Evolutionary conservation across 1,140 invertebrate species (phyloP).

Genomic region (Neoseiulus cucumeris): DNA sequence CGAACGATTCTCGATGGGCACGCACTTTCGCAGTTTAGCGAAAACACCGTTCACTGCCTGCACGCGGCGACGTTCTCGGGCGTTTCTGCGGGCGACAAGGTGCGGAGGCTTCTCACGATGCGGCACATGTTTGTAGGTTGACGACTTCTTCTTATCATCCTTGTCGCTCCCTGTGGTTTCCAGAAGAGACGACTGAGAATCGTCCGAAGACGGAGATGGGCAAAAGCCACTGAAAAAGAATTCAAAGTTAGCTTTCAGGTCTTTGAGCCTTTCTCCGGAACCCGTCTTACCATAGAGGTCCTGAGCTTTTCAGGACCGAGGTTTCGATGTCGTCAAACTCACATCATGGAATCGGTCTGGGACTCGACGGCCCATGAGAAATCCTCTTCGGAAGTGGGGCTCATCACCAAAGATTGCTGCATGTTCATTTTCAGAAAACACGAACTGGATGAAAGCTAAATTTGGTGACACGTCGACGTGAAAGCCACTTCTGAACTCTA

Average conservation of each 20-base stretch:
- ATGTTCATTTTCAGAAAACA: background rate
- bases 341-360: background rate
- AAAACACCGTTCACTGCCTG: conserved; percentile 37
- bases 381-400: background rate
- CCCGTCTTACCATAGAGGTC: no score
- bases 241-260: no score
- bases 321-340: no score
- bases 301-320: no score
- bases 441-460: background rate
- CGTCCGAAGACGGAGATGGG: background rate
- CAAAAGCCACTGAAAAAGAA: background rate
- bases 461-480: no score
- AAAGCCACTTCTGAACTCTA: no score
- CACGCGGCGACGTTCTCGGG: conserved; percentile 34
- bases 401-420: background rate
- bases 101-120: conserved; percentile 32
- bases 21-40: conserved; percentile 29
- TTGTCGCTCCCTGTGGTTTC: background rate
- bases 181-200: background rate
- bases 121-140: conserved; percentile 26
- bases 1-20: conserved; percentile 27
- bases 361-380: conserved; percentile 1
- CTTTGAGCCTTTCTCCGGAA: no score
- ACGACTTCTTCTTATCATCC: conserved; percentile 10
- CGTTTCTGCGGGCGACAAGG: conserved; percentile 35